A percentile compares a stretch with the other conserved stretches of the same genome.
phyloP scores from a whole-genome alignment of 2,113 vertebrate genomes.

The Neodon shergylaensis region DNA sequence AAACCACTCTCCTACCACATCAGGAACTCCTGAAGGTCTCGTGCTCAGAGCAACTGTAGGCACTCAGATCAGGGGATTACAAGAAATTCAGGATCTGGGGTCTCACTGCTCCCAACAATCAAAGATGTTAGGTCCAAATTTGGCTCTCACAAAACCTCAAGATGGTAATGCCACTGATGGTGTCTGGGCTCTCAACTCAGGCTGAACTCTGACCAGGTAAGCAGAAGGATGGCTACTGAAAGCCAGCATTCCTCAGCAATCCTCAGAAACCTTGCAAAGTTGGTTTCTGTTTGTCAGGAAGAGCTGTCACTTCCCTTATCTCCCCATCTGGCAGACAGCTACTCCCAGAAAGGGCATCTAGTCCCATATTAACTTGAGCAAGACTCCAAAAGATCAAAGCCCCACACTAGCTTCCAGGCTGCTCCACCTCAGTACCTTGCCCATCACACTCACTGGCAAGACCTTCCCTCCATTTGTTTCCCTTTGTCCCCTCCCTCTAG shows the following conservation, averaged over 20 bases:
- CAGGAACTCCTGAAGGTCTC: too few species aligned
- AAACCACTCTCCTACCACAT: too few species aligned
- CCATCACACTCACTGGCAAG: background rate
- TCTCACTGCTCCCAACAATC: too few species aligned
- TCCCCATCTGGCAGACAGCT: background rate
- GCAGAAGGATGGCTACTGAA: background rate
- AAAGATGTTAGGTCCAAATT: background rate
- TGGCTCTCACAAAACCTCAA: background rate
- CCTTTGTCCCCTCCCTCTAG: background rate
- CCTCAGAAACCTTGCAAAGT: background rate
- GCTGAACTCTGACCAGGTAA: background rate
- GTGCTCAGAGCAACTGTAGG: too few species aligned
- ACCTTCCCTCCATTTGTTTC: background rate
- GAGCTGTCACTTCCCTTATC: background rate
- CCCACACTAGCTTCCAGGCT: background rate
- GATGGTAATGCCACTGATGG: background rate
- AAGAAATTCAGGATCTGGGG: too few species aligned
- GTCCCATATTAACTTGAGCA: background rate
- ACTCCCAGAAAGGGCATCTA: background rate
- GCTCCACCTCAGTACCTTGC: background rate
- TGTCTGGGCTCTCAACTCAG: background rate
- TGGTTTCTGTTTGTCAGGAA: background rate
- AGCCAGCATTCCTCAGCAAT: background rate
- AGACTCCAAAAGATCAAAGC: background rate
- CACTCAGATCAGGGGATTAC: too few species aligned